phyloP scores from a whole-genome alignment of 1,140 invertebrate species.

The Muscidifurax raptorellus region DNA sequence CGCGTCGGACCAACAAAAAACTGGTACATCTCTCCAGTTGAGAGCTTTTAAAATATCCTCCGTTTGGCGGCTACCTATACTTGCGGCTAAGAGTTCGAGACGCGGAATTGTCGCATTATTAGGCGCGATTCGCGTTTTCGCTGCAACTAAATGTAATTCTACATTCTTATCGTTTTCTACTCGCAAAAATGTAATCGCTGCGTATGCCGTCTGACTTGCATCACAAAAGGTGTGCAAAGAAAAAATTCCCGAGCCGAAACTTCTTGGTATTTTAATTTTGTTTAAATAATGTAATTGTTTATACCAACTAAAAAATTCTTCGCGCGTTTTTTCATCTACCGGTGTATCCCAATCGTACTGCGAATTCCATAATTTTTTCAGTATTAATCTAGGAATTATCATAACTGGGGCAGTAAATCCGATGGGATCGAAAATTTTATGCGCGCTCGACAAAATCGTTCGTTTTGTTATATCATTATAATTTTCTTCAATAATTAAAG shows the following conservation, averaged over 20 bases:
- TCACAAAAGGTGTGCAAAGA: conserved; percentile 16
- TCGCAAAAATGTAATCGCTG: conserved; percentile 53
- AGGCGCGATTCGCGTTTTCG: conserved; percentile 65
- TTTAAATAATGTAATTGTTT: conserved; percentile 47
- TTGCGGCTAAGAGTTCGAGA: conserved; percentile 65
- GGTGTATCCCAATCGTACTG: conserved; percentile 59
- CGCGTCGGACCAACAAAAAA: conserved; percentile 37
- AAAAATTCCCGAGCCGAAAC: not conserved
- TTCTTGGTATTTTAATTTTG: conserved; percentile 62
- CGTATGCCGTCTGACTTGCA: conserved; percentile 58
- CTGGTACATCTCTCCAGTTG: conserved; percentile 38
- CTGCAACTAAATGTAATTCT: conserved; percentile 49
- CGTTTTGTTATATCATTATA: conserved; percentile 51
- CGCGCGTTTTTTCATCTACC: conserved; percentile 39
- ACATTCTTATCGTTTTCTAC: not conserved
- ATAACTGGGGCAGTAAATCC: conserved; percentile 60
- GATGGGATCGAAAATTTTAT: conserved; percentile 64
- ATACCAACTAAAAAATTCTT: conserved; percentile 55
- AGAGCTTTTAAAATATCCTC: conserved; percentile 43
- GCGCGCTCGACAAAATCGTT: conserved; percentile 54
- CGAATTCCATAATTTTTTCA: conserved; percentile 57
- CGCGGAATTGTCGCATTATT: conserved; percentile 62
- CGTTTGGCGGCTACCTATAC: conserved; percentile 61
- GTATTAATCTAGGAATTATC: conserved; percentile 58
- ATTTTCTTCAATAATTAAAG: conserved; percentile 32